phyloP scores from a whole-genome alignment of 1,140 invertebrate genomes.

The Spodoptera frugiperda region DNA sequence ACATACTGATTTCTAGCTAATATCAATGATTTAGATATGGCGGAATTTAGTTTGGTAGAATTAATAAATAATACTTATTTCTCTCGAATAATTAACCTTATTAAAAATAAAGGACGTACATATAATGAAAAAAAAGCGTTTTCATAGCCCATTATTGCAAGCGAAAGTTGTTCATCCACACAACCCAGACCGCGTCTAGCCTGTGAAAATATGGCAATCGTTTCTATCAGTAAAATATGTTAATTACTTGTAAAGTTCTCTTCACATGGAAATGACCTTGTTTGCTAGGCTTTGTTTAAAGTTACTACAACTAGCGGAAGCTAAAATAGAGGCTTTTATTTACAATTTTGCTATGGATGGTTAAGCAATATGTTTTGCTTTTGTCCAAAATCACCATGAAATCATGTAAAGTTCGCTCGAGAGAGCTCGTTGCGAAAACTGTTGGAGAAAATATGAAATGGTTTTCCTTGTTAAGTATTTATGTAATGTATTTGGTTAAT shows the following conservation, averaged over 20 bases:
- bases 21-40: too few relatives aligned
- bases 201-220: conserved; percentile 17
- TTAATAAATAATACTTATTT: too few relatives aligned
- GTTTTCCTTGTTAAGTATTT: too few relatives aligned
- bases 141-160: too few relatives aligned
- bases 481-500: too few relatives aligned
- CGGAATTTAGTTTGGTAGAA: too few relatives aligned
- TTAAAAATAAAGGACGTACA: too few relatives aligned
- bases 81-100: too few relatives aligned
- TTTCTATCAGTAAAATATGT: conserved; percentile 11
- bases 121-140: too few relatives aligned
- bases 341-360: background rate
- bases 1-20: too few relatives aligned
- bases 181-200: background rate
- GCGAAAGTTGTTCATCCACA: too few relatives aligned
- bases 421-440: conserved; percentile 1
- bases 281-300: background rate
- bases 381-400: background rate
- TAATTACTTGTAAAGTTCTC: conserved; percentile 5
- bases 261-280: conserved; percentile 13
- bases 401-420: conserved; percentile 1
- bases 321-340: conserved; percentile 7
- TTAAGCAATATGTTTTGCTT: conserved; percentile 9
- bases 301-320: background rate
- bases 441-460: background rate